A percentile compares a stretch with the other conserved stretches of the same genome.
Conservation (phyloP, 2,888 invertebrate genomes). For the Caenorhabditis plicata region DNA sequence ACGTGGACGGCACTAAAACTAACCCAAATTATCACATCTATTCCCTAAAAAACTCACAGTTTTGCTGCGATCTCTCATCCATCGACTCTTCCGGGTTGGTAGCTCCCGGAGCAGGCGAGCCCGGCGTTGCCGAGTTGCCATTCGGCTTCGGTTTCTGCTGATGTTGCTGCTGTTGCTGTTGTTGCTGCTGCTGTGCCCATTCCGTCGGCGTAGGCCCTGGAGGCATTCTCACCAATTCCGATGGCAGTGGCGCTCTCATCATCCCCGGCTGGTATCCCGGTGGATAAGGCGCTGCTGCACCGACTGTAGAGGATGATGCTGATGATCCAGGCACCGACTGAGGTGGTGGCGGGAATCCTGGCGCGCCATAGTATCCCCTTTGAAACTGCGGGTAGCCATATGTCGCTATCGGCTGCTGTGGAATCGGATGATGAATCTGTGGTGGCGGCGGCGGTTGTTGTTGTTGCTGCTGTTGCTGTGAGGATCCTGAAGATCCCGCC, state of each 20-base stretch:
- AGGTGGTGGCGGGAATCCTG: too few species aligned
- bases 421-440: too few species aligned
- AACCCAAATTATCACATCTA: not conserved
- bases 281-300: too few species aligned
- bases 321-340: too few species aligned
- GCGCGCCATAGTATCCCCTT: too few species aligned
- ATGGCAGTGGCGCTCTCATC: constrained; percentile 44
- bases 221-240: constrained; percentile 49
- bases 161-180: not conserved
- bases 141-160: constrained; percentile 12
- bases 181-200: constrained; percentile 44
- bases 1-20: constrained; percentile 6
- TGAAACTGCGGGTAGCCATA: too few species aligned
- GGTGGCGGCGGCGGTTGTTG: too few species aligned
- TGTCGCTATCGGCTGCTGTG: too few species aligned
- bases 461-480: too few species aligned
- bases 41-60: not conserved
- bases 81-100: constrained; percentile 41
- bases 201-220: constrained; percentile 48
- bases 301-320: too few species aligned
- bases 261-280: constrained; percentile 17
- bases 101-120: constrained; percentile 34
- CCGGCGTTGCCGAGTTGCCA: constrained; percentile 36
- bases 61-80: constrained; percentile 27
- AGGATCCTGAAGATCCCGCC: too few species aligned